Evolutionary conservation across 1,140 invertebrate species (phyloP), one percentile per base, ranked within the genome.

Genomic region (Temnothorax longispinosus): DNA sequence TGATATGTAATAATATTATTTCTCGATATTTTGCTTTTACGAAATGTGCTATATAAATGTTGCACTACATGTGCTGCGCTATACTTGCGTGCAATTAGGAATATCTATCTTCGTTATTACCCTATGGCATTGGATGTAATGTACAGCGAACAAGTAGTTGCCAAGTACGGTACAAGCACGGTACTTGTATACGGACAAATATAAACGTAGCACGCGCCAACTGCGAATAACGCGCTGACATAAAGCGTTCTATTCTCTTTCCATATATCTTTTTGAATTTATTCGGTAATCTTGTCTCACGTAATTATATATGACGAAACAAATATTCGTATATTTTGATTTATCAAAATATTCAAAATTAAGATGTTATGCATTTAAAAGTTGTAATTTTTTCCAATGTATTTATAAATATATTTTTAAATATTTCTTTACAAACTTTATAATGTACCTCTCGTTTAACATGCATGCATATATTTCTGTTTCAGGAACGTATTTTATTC

Each of bases 401-500:
- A 38, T 35, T 35, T 38, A n/a, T 41, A 58, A 47, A 32, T 52
- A 54, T n/a, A 54, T 64, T 47, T 35, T 32, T 0, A 18, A 77
- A 64, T 64, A 64, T 4, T n/a, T 44, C 3, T 60, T 47, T 62
- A 44, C 41, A 58, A 41, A 18, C 3, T 60, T 76, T 58, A 2
- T 27, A 27, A 27, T 27, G 27, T 72, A 32, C 11, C n/a, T 58
- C 35, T 58, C 13, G n/a, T 18, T 76, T 1, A 58, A n/a, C n/a
- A 76, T 4, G 1, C n/a, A 56, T 4, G 0, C 15, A 56, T 35
- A 21, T 21, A n/a, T 75, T 65, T 87, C 5, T 95, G 94, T 96
- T 96, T 50, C 97, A 98, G 98, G 98, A 87, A 98, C 98, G 2
- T 98, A 98, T 95, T 98, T 98, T 94, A 96, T 99, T 91, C 96